Percentiles rank a stretch among this genome's conserved stretches.
Conservation (phyloP, 2,113 vertebrate species). For the Scalopus aquaticus region DNA sequence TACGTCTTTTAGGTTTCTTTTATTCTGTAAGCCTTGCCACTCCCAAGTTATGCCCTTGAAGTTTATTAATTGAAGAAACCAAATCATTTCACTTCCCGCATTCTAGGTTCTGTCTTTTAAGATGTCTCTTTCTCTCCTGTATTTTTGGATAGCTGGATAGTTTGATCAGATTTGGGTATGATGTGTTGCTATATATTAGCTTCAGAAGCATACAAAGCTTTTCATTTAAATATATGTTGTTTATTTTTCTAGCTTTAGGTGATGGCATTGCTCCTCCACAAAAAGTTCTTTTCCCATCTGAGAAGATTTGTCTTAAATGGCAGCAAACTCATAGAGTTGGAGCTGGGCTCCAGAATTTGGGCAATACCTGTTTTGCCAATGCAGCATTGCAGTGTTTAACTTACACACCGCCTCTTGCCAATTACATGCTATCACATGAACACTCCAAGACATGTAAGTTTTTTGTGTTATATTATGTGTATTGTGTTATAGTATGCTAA, state of each 20-base stretch:
- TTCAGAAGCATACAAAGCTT: not conserved
- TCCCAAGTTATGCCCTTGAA: not conserved
- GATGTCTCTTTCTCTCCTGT: not conserved
- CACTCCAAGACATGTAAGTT: constrained; percentile 95
- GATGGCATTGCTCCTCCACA: constrained; percentile 95
- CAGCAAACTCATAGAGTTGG: constrained; percentile 92
- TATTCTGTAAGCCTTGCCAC: not conserved
- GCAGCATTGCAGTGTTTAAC: constrained; percentile 97
- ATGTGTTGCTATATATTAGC: not conserved
- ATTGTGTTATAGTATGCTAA: not conserved
- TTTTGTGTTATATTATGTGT: not conserved
- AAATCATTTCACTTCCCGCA: not conserved
- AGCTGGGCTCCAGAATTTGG: constrained; percentile 97
- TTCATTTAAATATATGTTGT: constrained; percentile 21
- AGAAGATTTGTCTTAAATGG: constrained; percentile 96
- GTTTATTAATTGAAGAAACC: not conserved
- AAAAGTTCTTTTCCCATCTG: constrained; percentile 94
- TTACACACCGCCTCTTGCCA: constrained; percentile 95
- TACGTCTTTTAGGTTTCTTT: not conserved
- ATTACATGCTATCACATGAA: constrained; percentile 96
- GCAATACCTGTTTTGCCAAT: constrained; percentile 98
- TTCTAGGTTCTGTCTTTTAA: not conserved
- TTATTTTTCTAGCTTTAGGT: constrained; percentile 83
- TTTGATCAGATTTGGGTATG: not conserved
- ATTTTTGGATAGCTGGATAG: not conserved